phyloP scores from a whole-genome alignment of 2,113 vertebrate genomes.

The Ondatra zibethicus region DNA sequence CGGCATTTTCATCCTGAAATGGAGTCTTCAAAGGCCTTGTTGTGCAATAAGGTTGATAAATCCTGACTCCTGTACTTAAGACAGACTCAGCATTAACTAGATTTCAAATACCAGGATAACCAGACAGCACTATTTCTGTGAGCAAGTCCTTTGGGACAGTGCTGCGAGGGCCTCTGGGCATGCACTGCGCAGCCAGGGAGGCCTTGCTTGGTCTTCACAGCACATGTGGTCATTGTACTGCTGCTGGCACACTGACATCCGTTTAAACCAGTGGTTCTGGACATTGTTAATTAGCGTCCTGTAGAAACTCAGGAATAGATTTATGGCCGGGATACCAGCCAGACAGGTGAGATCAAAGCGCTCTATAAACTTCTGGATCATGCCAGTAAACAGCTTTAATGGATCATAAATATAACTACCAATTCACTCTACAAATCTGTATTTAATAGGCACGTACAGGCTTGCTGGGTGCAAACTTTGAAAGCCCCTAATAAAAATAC shows the following conservation, averaged over 20 bases:
- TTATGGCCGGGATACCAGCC: too few relatives aligned
- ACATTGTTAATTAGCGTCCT: neutral
- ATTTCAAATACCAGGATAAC: neutral
- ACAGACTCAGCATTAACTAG: neutral
- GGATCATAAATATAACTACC: neutral
- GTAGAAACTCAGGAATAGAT: neutral
- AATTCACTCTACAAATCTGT: slow-evolving; percentile 2
- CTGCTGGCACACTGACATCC: neutral
- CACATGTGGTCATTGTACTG: neutral
- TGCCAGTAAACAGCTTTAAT: neutral
- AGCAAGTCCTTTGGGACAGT: neutral
- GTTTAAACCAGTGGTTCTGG: neutral
- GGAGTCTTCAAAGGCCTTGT: neutral
- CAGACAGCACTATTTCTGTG: neutral
- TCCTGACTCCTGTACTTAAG: neutral
- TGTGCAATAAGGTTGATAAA: neutral
- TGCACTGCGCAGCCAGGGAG: neutral
- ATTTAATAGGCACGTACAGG: neutral
- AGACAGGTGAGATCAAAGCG: neutral
- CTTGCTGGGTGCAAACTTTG: neutral
- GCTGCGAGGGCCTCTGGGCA: neutral
- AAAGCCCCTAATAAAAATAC: slow-evolving; percentile 35
- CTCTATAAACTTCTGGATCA: neutral
- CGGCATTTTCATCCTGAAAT: neutral
- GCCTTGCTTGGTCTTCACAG: neutral